Conservation (phyloP, 2,113 vertebrate species). For the Lampris megalopsis region DNA sequence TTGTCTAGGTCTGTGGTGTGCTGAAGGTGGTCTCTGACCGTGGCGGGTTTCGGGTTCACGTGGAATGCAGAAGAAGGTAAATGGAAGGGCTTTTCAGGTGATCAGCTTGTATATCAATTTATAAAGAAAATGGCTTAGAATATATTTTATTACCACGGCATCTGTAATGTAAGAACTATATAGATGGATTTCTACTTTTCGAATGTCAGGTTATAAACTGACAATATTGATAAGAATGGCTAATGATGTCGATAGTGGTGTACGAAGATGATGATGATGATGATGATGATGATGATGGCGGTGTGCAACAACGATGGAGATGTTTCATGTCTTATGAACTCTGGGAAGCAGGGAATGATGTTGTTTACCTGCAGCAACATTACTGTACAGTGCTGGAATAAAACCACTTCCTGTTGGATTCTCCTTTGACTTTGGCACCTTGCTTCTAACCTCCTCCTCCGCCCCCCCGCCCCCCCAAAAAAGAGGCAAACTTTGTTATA, state of each 20-base stretch:
- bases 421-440: slow-evolving; percentile 43
- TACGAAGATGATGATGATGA: slow-evolving; percentile 10
- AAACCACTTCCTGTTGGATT: slow-evolving; percentile 77
- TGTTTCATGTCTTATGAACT: slow-evolving; percentile 44
- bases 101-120: slow-evolving; percentile 51
- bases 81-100: slow-evolving; percentile 70
- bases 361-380: slow-evolving; percentile 52
- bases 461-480: background rate
- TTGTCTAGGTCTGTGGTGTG: slow-evolving; percentile 47
- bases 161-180: slow-evolving; percentile 40
- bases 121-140: slow-evolving; percentile 60
- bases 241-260: slow-evolving; percentile 14
- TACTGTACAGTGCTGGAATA: slow-evolving; percentile 75
- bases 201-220: slow-evolving; percentile 64
- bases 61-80: slow-evolving; percentile 11
- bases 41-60: too few relatives aligned
- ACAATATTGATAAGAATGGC: slow-evolving; percentile 26
- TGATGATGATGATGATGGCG: slow-evolving; percentile 7
- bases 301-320: slow-evolving; percentile 31
- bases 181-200: slow-evolving; percentile 60
- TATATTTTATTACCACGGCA: slow-evolving; percentile 75
- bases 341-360: slow-evolving; percentile 33
- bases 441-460: slow-evolving; percentile 13
- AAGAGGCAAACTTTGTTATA: background rate
- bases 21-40: background rate